These are phyloP conservation scores for Typhlichthys eigenmanni DNA, from an alignment of 2,797 vertebrate genomes.

Conservation along the genomic window DNA sequence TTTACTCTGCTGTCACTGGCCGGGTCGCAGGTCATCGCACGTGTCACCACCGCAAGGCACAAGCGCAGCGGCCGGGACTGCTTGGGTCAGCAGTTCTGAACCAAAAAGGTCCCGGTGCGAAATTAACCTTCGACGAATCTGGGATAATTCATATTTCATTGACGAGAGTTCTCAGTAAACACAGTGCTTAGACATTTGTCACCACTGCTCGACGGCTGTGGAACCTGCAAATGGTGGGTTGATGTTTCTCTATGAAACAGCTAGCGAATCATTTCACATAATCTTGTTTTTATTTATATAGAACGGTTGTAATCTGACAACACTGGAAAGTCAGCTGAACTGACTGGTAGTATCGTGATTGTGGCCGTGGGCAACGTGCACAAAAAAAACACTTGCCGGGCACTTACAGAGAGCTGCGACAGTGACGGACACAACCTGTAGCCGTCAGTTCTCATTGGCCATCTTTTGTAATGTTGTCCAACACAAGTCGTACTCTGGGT, in stretches of 20 bases:
- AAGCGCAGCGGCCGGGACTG: conserved; percentile 78
- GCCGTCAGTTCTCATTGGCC: conserved; percentile 16
- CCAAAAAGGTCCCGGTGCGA: conserved; percentile 90
- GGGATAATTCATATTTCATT: conserved; percentile 95
- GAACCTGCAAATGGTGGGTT: conserved; percentile 8
- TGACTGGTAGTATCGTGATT: conserved; percentile 1
- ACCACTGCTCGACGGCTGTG: conserved; percentile 25
- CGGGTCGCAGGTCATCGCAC: conserved; percentile 88
- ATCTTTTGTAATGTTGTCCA: conserved; percentile 47
- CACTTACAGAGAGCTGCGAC: conserved; percentile 14
- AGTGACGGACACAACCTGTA: conserved; percentile 26
- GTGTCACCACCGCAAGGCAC: conserved; percentile 82
- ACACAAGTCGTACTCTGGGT: conserved; percentile 50
- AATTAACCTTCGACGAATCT: conserved; percentile 91
- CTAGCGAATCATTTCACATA: too few species aligned
- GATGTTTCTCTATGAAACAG: conserved; percentile 8
- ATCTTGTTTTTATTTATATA: too few species aligned
- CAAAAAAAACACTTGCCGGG: conserved; percentile 10
- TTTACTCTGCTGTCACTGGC: conserved; percentile 85
- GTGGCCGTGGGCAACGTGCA: not conserved
- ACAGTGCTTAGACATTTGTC: conserved; percentile 35
- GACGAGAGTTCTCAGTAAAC: conserved; percentile 80
- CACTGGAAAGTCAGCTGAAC: not conserved
- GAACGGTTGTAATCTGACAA: not conserved
- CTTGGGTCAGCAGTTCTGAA: conserved; percentile 85